Conservation (phyloP, 2,113 vertebrate species). For the Mionectes macconnelli region DNA sequence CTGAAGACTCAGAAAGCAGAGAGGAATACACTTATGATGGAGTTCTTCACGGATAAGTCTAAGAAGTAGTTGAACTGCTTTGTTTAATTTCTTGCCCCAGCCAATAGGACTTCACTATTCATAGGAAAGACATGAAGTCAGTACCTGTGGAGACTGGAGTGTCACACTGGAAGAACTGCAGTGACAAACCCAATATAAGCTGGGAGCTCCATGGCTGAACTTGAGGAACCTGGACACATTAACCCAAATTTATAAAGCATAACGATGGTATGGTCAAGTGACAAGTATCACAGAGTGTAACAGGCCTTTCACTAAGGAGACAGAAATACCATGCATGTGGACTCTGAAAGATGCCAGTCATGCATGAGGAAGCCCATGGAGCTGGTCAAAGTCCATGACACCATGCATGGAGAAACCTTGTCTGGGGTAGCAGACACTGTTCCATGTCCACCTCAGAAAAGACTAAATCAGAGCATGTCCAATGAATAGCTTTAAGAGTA, state of each 20-base stretch:
- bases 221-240: neutral
- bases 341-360: neutral
- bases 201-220: neutral
- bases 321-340: neutral
- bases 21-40: neutral
- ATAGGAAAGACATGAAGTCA: neutral
- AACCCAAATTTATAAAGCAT: neutral
- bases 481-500: neutral
- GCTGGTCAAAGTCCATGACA: neutral
- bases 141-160: neutral
- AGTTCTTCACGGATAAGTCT: neutral
- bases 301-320: neutral
- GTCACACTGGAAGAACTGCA: neutral
- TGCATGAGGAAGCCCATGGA: fast-evolving
- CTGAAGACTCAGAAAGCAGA: neutral
- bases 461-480: neutral
- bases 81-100: neutral
- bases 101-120: neutral
- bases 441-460: neutral
- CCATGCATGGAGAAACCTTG: fast-evolving
- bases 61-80: neutral
- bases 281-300: neutral
- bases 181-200: neutral
- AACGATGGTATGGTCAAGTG: fast-evolving
- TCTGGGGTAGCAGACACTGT: neutral